Percentiles rank a stretch among this genome's conserved stretches.
phyloP scores from a whole-genome alignment of 2,113 vertebrate genomes.

The Phrynosoma platyrhinos region DNA sequence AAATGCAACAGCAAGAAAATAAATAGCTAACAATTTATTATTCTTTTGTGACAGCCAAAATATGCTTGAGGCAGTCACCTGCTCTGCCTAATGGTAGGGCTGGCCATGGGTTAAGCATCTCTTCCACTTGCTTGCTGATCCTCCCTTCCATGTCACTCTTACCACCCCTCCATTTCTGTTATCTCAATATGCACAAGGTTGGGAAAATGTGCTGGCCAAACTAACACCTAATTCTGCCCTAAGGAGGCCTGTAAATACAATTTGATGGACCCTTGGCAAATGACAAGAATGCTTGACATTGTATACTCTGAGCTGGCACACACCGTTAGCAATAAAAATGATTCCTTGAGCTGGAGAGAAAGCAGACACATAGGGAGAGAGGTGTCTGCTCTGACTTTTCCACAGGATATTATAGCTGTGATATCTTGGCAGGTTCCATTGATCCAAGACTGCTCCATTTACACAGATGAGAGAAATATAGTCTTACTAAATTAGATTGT shows the following conservation, averaged over 20 bases:
- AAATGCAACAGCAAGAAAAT: background rate
- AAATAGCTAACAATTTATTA: background rate
- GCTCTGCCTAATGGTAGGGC: background rate
- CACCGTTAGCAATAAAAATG: background rate
- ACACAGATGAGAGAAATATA: background rate
- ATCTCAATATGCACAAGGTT: no score
- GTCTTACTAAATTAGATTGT: background rate
- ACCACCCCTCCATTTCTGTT: background rate
- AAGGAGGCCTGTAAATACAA: background rate
- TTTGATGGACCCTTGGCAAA: background rate
- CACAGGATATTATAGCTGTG: constrained; percentile 7
- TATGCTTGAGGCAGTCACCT: background rate
- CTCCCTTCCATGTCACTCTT: background rate
- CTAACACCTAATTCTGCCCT: background rate
- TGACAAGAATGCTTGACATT: background rate
- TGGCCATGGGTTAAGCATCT: background rate
- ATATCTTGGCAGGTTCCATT: constrained; percentile 21
- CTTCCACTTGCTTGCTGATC: background rate
- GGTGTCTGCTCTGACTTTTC: background rate
- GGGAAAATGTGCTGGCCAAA: background rate
- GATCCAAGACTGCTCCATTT: constrained; percentile 19
- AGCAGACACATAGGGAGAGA: background rate
- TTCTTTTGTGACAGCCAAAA: background rate
- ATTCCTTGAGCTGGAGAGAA: background rate
- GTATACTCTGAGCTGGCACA: no score